Evolutionary conservation across 2,113 vertebrate genomes (phyloP).

Genomic region (Thamnophis sirtalis): DNA sequence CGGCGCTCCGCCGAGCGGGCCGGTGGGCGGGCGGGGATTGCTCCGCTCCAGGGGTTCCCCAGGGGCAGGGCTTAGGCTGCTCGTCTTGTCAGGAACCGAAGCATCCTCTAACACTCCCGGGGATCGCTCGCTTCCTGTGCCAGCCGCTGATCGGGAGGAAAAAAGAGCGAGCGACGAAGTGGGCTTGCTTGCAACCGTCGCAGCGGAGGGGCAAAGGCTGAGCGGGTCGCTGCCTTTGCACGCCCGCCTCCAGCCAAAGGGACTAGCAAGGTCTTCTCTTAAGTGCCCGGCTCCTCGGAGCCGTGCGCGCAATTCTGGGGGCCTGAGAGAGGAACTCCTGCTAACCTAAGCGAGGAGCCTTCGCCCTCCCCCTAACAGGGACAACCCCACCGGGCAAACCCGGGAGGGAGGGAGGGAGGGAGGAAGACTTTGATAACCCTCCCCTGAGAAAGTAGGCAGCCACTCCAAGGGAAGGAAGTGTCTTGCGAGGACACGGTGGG

Average conservation of each 20-base stretch:
- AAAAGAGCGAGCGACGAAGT: background rate
- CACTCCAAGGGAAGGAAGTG: constrained; percentile 38
- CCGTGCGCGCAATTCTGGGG: constrained; percentile 54
- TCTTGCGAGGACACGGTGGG: background rate
- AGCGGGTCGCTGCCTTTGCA: constrained; percentile 23
- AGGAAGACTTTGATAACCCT: constrained; percentile 24
- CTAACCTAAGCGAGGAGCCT: background rate
- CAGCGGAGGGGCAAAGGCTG: constrained; percentile 34
- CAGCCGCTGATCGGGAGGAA: background rate
- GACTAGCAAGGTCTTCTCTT: constrained; percentile 30
- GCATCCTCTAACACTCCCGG: constrained; percentile 20
- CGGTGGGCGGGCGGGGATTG: background rate
- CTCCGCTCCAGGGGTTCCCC: background rate
- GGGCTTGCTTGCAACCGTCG: constrained; percentile 8
- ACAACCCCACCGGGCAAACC: background rate
- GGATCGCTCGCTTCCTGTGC: constrained; percentile 6
- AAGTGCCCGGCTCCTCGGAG: constrained; percentile 49
- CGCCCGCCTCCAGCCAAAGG: constrained; percentile 33
- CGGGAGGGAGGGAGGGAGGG: background rate
- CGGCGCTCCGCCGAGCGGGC: background rate
- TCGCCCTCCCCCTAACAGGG: background rate
- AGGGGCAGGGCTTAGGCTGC: background rate
- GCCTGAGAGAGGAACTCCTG: constrained; percentile 11
- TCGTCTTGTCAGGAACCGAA: background rate
- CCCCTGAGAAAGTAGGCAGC: constrained; percentile 46